Percentiles rank a stretch among this genome's conserved stretches.
phyloP scores from a whole-genome alignment of 2,797 vertebrate species.

The Gymnopithys bicolor region DNA sequence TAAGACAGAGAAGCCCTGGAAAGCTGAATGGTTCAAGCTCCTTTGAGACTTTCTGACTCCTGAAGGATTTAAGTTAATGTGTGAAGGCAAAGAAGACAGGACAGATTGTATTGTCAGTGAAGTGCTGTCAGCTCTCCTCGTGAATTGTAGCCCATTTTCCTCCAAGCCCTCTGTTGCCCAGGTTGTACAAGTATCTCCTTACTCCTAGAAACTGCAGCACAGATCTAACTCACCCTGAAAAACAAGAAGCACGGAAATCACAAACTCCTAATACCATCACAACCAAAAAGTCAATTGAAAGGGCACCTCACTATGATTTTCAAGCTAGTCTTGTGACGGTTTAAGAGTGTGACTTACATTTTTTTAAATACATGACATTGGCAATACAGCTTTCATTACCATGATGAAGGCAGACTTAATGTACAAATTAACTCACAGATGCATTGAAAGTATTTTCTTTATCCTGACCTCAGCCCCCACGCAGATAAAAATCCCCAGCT shows the following conservation, averaged over 20 bases:
- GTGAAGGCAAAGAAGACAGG: not conserved
- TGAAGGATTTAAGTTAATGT: not conserved
- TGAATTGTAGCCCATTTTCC: not conserved
- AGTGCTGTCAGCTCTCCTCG: not conserved
- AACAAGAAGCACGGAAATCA: not conserved
- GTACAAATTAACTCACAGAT: not conserved
- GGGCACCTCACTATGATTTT: not conserved
- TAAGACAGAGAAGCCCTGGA: not conserved
- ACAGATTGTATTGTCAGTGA: not conserved
- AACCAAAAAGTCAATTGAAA: not conserved
- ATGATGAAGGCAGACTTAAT: conserved; percentile 27
- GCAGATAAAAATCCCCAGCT: conserved; percentile 3
- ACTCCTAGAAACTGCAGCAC: not conserved
- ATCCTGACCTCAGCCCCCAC: not conserved
- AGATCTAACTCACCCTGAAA: not conserved
- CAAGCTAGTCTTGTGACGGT: not conserved
- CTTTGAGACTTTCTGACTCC: not conserved
- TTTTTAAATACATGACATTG: not conserved
- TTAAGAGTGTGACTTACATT: not conserved
- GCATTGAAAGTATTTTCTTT: conserved; percentile 20
- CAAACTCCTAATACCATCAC: not conserved
- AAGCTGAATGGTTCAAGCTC: not conserved
- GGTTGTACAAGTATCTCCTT: not conserved
- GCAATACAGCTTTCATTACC: not conserved
- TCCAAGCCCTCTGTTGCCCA: not conserved